Percentiles rank a stretch among this genome's conserved stretches.
Conservation (phyloP, 1,140 invertebrate species). For the Bombus sibiricus region DNA sequence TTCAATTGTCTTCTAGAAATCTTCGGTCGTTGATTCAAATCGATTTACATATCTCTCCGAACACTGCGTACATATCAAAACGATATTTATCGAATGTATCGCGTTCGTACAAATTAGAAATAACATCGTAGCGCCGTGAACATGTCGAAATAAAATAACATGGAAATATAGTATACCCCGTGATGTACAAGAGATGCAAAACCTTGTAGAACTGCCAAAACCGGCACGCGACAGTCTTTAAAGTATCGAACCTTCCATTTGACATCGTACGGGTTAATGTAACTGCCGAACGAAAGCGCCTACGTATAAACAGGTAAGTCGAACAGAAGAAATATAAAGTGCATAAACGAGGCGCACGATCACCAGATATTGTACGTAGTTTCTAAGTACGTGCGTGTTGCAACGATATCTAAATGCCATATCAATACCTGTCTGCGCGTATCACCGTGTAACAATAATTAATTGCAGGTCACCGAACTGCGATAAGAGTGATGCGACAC, state of each 20-base stretch:
- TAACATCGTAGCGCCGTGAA: constrained; percentile 6
- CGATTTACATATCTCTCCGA: constrained; percentile 38
- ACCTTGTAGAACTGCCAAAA: background rate
- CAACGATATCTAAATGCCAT: constrained; percentile 63
- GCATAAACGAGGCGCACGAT: background rate
- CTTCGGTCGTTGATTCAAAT: constrained; percentile 15
- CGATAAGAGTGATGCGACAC: constrained; percentile 36
- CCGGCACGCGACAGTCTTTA: constrained; percentile 14
- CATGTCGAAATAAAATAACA: background rate
- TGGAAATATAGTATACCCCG: background rate
- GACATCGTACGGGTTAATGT: constrained; percentile 6
- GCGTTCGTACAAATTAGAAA: constrained; percentile 39
- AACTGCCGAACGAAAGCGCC: constrained; percentile 24
- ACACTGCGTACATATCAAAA: constrained; percentile 45
- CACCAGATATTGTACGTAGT: background rate
- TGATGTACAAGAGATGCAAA: too few species aligned
- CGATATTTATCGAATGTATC: constrained; percentile 7
- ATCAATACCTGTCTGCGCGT: constrained; percentile 68
- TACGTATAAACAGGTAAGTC: background rate
- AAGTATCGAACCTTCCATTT: constrained; percentile 20
- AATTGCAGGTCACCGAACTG: constrained; percentile 31
- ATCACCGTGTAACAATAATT: constrained; percentile 53
- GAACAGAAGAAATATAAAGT: background rate
- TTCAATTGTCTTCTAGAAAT: constrained; percentile 8
- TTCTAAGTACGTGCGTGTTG: constrained; percentile 43